Evolutionary conservation across 2,888 invertebrate species (phyloP), one percentile per base, ranked within the genome.

Genomic region (Eupithecia abbreviata): DNA sequence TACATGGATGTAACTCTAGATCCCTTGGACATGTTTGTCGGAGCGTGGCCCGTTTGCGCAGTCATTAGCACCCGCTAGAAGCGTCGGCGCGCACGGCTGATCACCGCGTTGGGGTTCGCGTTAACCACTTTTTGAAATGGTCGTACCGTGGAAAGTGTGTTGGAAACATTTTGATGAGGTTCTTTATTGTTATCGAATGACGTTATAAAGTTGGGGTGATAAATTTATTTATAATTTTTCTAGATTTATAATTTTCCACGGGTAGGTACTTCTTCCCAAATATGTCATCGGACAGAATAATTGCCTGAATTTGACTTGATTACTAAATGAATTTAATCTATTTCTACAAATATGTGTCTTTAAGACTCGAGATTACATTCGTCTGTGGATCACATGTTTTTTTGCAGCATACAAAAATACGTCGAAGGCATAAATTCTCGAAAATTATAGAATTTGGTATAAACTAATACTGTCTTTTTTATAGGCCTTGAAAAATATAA

Each of bases 21-120:
- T 30, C 30, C 30, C 30, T 43, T n/a, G 4, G 3, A 58, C 58
- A 58, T 10, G 30, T 30, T 67, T 10, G 13, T 47, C 5, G 30
- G 62, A 41, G 30, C 4, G 42, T 66, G 66, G 41, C 66, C 47
- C 45, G 69, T 69, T 69, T 47, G 69, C 69, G 69, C 47, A 45
- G 45, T n/a, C 67, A 68, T 43, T 68, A 68, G 43, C 67, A 18
- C 69, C 62, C 69, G 47, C 45, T 3, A 85, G 82, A 85, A 84
- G 80, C 82, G 80, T 79, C 83, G 76, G 84, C 87, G 86, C 87
- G 87, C 86, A 86, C 85, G 84, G 82, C 72, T 84, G 85, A 81
- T 73, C 84, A 79, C 81, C 81, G 81, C 82, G 83, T 86, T 84
- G 77, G 79, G 79, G 79, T 76, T 78, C 71, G 74, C 79, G 73